Conservation (phyloP, 2,113 vertebrate species). For the Microtus pennsylvanicus region DNA sequence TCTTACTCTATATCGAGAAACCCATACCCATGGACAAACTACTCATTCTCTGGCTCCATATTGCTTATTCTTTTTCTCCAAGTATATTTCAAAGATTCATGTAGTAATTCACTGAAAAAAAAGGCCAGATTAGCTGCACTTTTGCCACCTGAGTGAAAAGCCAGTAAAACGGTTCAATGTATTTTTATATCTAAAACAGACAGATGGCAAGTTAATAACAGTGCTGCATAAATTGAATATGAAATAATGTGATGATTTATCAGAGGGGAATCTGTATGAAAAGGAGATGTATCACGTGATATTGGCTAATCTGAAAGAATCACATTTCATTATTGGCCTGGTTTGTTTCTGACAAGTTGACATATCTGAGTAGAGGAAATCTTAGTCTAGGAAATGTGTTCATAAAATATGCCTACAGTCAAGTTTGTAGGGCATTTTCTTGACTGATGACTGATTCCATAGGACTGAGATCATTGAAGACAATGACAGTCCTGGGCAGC, state of each 20-base stretch:
- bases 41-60: background rate
- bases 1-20: background rate
- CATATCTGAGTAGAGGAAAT: background rate
- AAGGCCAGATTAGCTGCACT: background rate
- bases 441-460: background rate
- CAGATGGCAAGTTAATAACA: background rate
- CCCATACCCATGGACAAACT: background rate
- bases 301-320: background rate
- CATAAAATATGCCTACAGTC: background rate
- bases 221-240: background rate
- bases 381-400: background rate
- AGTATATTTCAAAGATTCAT: background rate
- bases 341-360: background rate
- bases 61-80: background rate
- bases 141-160: background rate
- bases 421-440: background rate
- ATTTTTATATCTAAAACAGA: background rate
- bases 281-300: background rate
- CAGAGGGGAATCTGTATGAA: background rate
- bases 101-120: background rate
- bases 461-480: background rate
- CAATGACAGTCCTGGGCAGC: background rate
- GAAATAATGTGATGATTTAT: background rate
- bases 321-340: background rate
- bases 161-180: background rate